These are phyloP conservation scores for Anolis sagrei DNA, from an alignment of 2,113 vertebrate genomes.

Conservation along the genomic window DNA sequence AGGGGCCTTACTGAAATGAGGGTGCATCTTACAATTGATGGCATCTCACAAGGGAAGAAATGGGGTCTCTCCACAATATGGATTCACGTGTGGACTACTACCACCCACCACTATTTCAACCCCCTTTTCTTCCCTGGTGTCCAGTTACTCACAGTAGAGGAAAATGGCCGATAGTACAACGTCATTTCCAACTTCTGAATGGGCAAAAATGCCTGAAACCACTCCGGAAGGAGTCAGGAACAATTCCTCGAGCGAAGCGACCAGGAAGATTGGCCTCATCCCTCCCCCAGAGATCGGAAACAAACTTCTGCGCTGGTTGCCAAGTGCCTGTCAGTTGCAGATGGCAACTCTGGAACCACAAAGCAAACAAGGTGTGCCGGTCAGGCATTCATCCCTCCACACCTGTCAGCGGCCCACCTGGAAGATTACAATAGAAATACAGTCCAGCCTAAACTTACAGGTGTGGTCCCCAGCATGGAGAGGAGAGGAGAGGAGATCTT, in stretches of 20 bases:
- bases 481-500: fast-evolving
- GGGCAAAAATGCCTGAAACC: fast-evolving
- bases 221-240: fast-evolving
- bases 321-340: slow-evolving; percentile 48
- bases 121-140: no score
- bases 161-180: slow-evolving; percentile 61
- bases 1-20: no score
- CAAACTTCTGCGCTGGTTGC: slow-evolving; percentile 52
- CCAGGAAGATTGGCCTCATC: neutral
- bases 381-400: no score
- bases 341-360: neutral
- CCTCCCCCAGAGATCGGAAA: neutral
- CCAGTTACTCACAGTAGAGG: slow-evolving; percentile 51
- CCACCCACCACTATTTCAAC: no score
- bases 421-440: fast-evolving
- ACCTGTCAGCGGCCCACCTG: neutral
- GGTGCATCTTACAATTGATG: no score
- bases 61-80: no score
- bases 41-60: no score
- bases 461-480: fast-evolving
- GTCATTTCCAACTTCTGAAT: neutral
- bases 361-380: neutral
- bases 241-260: neutral
- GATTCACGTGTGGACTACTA: no score
- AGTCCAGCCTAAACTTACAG: fast-evolving